Conservation (phyloP, 2,797 vertebrate species). For the Pygocentrus nattereri region DNA sequence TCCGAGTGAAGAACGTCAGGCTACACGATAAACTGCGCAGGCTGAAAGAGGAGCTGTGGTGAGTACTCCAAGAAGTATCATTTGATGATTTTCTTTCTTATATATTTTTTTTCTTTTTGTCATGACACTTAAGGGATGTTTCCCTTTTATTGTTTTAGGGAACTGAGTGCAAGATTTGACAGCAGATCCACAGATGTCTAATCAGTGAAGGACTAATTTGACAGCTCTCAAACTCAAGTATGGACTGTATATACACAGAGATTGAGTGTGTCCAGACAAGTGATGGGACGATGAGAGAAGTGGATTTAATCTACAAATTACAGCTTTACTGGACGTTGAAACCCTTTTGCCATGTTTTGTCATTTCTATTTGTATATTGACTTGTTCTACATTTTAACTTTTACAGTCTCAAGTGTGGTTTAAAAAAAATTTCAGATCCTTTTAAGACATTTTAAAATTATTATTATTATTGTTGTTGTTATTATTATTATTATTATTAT, state of each 20-base stretch:
- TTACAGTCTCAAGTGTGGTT: background rate
- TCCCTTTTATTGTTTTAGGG: slow-evolving; percentile 31
- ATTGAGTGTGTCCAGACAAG: background rate
- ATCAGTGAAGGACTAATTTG: slow-evolving; percentile 2
- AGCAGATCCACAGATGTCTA: slow-evolving; percentile 50
- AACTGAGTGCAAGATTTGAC: slow-evolving; percentile 17
- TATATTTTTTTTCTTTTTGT: background rate
- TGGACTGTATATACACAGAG: background rate
- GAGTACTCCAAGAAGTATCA: background rate
- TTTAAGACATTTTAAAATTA: background rate
- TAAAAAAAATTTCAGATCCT: background rate
- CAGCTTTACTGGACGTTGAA: background rate
- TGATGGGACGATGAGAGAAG: background rate
- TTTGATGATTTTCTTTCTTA: background rate
- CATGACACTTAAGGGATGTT: background rate
- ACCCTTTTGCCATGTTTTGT: background rate
- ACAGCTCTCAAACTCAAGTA: background rate
- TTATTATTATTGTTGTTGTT: too few relatives aligned
- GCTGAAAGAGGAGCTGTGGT: slow-evolving; percentile 71
- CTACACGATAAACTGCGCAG: slow-evolving; percentile 72
- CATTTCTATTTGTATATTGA: background rate
- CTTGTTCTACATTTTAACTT: background rate
- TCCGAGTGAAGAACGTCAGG: slow-evolving; percentile 81
- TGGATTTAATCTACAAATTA: slow-evolving; percentile 11
- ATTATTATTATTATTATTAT: too few relatives aligned